phyloP scores from a whole-genome alignment of 2,888 invertebrate genomes.

The Drosophila paracracens region DNA sequence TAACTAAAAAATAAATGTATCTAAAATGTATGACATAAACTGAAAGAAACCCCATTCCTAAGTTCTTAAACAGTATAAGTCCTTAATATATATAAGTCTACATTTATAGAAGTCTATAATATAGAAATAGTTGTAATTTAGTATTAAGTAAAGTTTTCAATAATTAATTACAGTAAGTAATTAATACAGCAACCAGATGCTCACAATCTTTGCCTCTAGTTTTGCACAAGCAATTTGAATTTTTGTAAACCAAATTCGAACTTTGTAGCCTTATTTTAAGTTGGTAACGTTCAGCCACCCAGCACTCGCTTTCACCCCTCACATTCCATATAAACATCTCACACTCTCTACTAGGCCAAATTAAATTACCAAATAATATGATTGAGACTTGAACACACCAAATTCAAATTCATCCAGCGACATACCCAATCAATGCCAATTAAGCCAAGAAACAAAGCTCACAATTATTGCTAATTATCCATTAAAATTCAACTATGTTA shows the following conservation, averaged over 20 bases:
- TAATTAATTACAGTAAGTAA: neutral
- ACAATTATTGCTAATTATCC: neutral
- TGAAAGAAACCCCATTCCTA: neutral
- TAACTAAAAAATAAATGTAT: constrained; percentile 20
- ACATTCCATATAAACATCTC: neutral
- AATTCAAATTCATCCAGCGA: neutral
- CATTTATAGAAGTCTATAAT: too few species aligned
- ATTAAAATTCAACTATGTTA: neutral
- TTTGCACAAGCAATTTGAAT: neutral
- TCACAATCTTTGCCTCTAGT: neutral
- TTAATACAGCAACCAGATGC: neutral
- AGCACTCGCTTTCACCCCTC: neutral
- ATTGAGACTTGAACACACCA: neutral
- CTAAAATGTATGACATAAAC: neutral
- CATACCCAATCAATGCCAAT: neutral
- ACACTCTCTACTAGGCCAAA: neutral
- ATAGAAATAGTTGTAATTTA: neutral
- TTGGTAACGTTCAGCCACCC: neutral
- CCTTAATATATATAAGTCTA: neutral
- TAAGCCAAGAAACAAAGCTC: neutral
- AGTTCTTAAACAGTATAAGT: neutral
- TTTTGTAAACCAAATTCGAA: neutral
- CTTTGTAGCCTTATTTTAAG: neutral
- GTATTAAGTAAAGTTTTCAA: neutral
- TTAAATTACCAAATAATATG: neutral